Evolutionary conservation across 2,888 invertebrate genomes (phyloP).

Genomic region (Drosophila fulvimacula): DNA sequence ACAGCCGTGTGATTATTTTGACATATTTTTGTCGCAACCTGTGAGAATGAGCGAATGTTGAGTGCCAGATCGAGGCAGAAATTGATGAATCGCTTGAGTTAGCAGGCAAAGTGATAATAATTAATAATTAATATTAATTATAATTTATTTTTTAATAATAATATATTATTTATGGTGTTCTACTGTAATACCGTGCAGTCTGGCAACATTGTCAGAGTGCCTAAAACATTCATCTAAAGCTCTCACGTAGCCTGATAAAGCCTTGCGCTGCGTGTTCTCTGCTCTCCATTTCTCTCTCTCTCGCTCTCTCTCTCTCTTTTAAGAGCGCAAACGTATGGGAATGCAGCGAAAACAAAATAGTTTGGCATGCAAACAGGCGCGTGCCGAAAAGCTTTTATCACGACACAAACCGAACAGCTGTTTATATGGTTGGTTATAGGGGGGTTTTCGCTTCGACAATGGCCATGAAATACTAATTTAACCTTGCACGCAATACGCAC

Average conservation of each 20-base stretch:
- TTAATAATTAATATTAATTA: no score
- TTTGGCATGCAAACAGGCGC: slow-evolving; percentile 71
- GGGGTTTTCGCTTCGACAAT: slow-evolving; percentile 16
- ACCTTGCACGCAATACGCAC: slow-evolving; percentile 55
- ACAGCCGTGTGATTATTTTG: slow-evolving; percentile 63
- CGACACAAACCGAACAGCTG: slow-evolving; percentile 62
- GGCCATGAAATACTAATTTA: slow-evolving; percentile 38
- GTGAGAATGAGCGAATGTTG: slow-evolving; percentile 43
- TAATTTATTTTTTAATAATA: no score
- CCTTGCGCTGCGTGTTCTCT: slow-evolving; percentile 21
- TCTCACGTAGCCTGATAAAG: slow-evolving; percentile 23
- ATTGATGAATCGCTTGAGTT: neutral
- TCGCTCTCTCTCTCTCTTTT: neutral
- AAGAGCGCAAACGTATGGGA: neutral
- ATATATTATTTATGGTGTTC: neutral
- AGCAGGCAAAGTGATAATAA: neutral
- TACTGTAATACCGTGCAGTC: neutral
- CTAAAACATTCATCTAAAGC: slow-evolving; percentile 35
- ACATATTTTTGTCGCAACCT: slow-evolving; percentile 53
- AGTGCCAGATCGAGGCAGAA: slow-evolving; percentile 30
- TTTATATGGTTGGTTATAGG: slow-evolving; percentile 28
- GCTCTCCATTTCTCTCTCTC: neutral
- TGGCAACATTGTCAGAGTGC: slow-evolving; percentile 36
- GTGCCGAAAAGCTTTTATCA: slow-evolving; percentile 56
- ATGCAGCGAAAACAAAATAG: slow-evolving; percentile 32